These are phyloP conservation scores for Ceramica pisi DNA, from an alignment of 2,888 invertebrate species.

Conservation along the genomic window DNA sequence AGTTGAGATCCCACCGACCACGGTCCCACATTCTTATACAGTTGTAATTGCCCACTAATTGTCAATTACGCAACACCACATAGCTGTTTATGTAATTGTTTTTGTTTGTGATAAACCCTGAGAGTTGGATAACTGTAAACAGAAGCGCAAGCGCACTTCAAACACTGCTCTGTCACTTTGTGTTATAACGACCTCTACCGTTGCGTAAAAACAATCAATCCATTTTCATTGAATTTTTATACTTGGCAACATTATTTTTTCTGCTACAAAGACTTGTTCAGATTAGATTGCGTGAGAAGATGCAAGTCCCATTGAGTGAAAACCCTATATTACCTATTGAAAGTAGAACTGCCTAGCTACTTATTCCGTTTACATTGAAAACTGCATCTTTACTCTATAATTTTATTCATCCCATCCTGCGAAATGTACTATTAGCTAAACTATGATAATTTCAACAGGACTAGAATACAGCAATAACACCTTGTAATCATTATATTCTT, in stretches of 20 bases:
- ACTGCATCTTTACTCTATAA: conserved; percentile 38
- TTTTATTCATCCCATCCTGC: conserved; percentile 44
- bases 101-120: conserved; percentile 67
- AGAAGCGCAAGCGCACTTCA: conserved; percentile 41
- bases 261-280: not conserved
- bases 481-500: conserved; percentile 9
- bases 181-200: conserved; percentile 34
- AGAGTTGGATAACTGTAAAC: conserved; percentile 65
- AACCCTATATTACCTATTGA: conserved; percentile 44
- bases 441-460: conserved; percentile 33
- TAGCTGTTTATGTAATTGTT: conserved; percentile 82
- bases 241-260: not conserved
- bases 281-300: conserved; percentile 45
- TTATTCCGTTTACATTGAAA: conserved; percentile 26
- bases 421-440: conserved; percentile 39
- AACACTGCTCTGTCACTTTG: conserved; percentile 45
- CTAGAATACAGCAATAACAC: conserved; percentile 20
- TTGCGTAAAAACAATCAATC: conserved; percentile 39
- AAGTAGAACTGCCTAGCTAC: conserved; percentile 22
- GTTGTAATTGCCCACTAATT: conserved; percentile 83
- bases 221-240: conserved; percentile 14
- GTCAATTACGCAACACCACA: conserved; percentile 79
- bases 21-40: conserved; percentile 78
- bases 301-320: conserved; percentile 21
- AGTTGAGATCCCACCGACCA: conserved; percentile 54